Base-by-base conservation (phyloP, 2,888 invertebrate species). In the Uropetala carovei region DNA sequence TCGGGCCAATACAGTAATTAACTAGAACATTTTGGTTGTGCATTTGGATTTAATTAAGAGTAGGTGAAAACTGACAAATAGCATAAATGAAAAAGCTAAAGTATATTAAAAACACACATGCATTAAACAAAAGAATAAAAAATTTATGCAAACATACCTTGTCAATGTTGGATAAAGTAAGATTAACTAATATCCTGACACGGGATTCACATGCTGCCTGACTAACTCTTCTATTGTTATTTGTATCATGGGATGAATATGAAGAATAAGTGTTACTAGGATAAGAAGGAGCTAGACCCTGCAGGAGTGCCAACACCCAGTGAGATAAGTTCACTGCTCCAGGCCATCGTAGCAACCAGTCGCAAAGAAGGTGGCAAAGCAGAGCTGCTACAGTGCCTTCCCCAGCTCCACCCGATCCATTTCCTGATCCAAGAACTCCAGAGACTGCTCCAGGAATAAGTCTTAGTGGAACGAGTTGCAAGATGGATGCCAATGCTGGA, bases 281-380 rank as follows among this genome's bases (percentile, higher is more conserved):
- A 14, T 85, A 64, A 57, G 95, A 94, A 2, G 93, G 93, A 92
- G 97, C 96, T 57, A 97, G 95, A 0, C 96, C 97, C 93, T 96
- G 96, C 94, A 98, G 96, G 93, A 97, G 96, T 5, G 96, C 96
- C 94, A 97, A 95, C 1, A 97, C 96, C 96, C 97, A 97, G 14
- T 96, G 95, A 57, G 96, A 96, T 0, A 98, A 95, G 85, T 96
- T 96, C 4, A 96, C 96, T 0, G 97, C 96, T 93, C 96, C 96
- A 56, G 96, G 96, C 96, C 97, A 97, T 92, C 96, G 95, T 0
- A 96, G 95, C 92, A 97, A 94, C 97, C 97, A 98, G n/a, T 95
- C 95, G 94, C 97, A 97, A 0, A 98, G 95, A 86, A 97, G 96
- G 30, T 96, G 95, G 64, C 89, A 89, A 64, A 89, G 89, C 4